Evolutionary conservation across 2,113 vertebrate genomes (phyloP).

Genomic region (Eptesicus fuscus): DNA sequence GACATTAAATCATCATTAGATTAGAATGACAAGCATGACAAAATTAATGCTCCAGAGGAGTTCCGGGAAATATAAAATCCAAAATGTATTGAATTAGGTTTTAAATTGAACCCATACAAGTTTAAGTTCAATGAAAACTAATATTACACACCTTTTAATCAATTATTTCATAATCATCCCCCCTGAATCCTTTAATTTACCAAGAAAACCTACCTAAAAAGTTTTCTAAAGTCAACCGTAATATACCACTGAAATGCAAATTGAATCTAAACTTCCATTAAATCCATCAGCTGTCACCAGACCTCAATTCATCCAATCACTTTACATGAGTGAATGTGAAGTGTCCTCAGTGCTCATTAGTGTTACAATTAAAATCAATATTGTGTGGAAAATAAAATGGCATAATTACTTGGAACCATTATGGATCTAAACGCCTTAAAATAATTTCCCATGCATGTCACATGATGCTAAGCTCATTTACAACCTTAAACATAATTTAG

Average conservation of each 20-base stretch:
- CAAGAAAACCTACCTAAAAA: conserved; percentile 59
- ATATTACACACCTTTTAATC: conserved; percentile 60
- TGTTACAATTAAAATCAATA: conserved; percentile 36
- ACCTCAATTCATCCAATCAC: background rate
- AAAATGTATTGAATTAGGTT: conserved; percentile 63
- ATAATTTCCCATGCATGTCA: background rate
- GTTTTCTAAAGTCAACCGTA: conserved; percentile 42
- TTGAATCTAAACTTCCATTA: conserved; percentile 18
- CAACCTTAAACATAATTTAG: conserved; percentile 4
- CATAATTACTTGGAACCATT: conserved; percentile 32
- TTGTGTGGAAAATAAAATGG: conserved; percentile 39
- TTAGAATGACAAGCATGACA: conserved; percentile 72
- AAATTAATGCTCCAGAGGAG: conserved; percentile 63
- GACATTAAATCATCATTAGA: conserved; percentile 76
- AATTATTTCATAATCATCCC: conserved; percentile 64
- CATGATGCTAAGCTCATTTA: background rate
- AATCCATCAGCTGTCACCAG: conserved; percentile 60
- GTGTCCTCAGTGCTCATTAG: background rate
- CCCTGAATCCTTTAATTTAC: conserved; percentile 64
- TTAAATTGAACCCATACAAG: conserved; percentile 59
- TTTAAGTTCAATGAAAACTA: conserved; percentile 67
- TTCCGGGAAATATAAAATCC: conserved; percentile 59
- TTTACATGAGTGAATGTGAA: background rate
- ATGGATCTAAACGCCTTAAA: conserved; percentile 9
- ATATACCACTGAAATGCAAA: conserved; percentile 53